These are phyloP conservation scores for Allacma fusca DNA, from an alignment of 2,888 invertebrate species.

Conservation along the genomic window DNA sequence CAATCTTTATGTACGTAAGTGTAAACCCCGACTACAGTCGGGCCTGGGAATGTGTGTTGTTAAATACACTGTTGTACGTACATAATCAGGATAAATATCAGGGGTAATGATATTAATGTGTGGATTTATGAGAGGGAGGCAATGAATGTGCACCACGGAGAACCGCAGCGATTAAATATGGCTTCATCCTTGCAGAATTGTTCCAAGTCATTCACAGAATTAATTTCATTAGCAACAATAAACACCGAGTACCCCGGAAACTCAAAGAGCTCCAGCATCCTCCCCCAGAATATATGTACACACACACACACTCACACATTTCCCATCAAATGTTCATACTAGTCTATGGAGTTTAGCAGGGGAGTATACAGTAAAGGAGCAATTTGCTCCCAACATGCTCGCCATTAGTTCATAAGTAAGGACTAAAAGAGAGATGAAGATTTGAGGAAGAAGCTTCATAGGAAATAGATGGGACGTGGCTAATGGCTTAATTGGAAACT, in stretches of 20 bases:
- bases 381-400: no score
- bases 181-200: constrained; percentile 10
- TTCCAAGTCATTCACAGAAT: constrained; percentile 25
- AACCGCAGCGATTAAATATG: constrained; percentile 34
- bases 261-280: not conserved
- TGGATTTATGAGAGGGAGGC: constrained; percentile 39
- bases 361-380: no score
- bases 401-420: no score
- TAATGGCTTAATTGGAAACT: constrained; percentile 40
- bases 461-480: constrained; percentile 28
- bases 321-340: no score
- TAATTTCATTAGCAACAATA: constrained; percentile 41
- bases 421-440: not conserved
- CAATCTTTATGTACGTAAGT: no score
- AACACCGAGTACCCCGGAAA: constrained; percentile 22
- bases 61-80: no score
- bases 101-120: constrained; percentile 39
- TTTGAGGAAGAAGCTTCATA: constrained; percentile 16
- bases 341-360: no score
- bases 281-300: not conserved
- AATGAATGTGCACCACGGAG: constrained; percentile 25
- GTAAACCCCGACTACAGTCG: no score
- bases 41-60: no score
- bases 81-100: not conserved
- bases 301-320: not conserved